Evolutionary conservation across 2,888 invertebrate genomes (phyloP).

Genomic region (Morinoia aosen): DNA sequence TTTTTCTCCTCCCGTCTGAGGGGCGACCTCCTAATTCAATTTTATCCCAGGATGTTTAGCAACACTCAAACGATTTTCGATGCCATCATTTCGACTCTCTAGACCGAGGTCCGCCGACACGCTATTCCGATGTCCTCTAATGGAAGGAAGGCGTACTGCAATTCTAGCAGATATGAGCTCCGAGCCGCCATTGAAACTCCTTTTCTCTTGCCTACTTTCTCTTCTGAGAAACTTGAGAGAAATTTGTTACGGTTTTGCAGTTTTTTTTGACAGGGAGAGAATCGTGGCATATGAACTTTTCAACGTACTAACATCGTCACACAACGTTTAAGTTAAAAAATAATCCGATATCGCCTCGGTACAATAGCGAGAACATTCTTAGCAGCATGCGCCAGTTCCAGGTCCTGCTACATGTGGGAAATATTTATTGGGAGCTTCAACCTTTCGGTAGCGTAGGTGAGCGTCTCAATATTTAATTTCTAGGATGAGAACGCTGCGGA

Average conservation of each 20-base stretch:
- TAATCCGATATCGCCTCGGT: neutral
- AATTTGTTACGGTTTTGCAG: neutral
- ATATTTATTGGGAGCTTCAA: no score
- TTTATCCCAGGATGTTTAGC: neutral
- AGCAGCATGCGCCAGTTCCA: neutral
- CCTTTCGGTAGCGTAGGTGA: no score
- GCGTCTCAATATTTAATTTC: no score
- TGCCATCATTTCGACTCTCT: neutral
- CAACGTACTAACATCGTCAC: neutral
- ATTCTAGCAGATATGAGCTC: neutral
- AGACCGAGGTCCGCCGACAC: neutral
- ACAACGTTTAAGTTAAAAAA: neutral
- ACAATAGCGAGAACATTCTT: neutral
- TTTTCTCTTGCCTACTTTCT: neutral
- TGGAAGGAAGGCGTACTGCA: neutral
- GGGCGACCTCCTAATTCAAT: neutral
- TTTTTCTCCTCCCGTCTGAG: neutral
- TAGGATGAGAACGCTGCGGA: no score
- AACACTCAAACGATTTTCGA: neutral
- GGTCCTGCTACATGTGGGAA: neutral
- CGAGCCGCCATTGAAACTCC: neutral
- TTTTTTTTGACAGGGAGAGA: neutral
- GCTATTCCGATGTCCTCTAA: neutral
- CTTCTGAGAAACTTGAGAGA: neutral
- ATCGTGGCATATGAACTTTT: neutral